Conservation (phyloP, 2,797 vertebrate species). For the Eulemur albifrons region DNA sequence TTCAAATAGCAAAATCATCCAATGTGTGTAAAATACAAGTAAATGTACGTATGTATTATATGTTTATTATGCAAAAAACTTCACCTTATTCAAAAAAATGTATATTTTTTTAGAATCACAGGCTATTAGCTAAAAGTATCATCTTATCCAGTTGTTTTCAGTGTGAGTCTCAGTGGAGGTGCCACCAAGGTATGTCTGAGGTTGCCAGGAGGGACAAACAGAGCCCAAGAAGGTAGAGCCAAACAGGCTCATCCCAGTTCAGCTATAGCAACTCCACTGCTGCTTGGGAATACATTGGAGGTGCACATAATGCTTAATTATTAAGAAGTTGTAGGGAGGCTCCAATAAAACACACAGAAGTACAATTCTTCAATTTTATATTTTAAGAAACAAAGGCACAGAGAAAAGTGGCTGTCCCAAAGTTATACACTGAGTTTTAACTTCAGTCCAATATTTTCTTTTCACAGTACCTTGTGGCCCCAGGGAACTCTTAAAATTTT, state of each 20-base stretch:
- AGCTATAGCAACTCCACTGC: not conserved
- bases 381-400: not conserved
- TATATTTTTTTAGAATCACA: conserved; percentile 1
- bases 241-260: not conserved
- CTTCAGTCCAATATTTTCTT: not conserved
- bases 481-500: not conserved
- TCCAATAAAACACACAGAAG: not conserved
- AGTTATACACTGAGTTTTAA: not conserved
- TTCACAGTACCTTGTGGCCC: not conserved
- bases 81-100: not conserved
- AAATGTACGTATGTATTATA: not conserved
- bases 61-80: not conserved
- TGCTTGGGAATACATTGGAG: not conserved
- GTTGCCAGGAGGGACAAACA: not conserved
- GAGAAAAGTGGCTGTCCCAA: not conserved
- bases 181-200: accelerated
- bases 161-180: not conserved
- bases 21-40: not conserved
- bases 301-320: not conserved
- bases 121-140: not conserved
- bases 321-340: not conserved
- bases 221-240: not conserved
- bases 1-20: not conserved
- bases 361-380: not conserved
- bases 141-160: not conserved